Evolutionary conservation across 2,797 vertebrate species (phyloP), one percentile per base, ranked within the genome.

Genomic region (Cephalopachus bancanus): DNA sequence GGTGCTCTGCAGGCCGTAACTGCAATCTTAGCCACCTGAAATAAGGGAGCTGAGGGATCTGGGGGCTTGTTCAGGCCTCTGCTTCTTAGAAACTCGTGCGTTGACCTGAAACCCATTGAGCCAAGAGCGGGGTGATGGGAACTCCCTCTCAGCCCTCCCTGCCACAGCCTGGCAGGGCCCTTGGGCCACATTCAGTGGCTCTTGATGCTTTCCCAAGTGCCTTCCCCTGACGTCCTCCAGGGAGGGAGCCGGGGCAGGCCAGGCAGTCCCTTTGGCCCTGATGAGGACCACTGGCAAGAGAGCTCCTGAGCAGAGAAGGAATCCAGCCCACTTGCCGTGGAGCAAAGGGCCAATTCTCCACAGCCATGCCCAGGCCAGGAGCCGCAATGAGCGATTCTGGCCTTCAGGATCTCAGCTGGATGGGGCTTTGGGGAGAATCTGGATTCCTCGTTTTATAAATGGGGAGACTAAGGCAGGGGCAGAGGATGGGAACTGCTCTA

Each of bases 261-360:
- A 37, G 69, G n/a, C 22, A 37, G 69, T 26, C 22, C 49, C 44
- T 59, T 72, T 44, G 84, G 59, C 67, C 74, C 49, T 1, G 0
- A 16, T 4, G 26, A 7, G 10, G 17, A 57, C 9, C 11, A 44
- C 57, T 30, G 26, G 57, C 26, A 24, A n/a, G 64, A 28, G 67
- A n/a, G 15, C 24, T 37, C 55, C 84, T 49, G 16, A 60, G 37
- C 5, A 15, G 72, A n/a, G 15, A 15, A 83, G 93, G 51, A 51
- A 1, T 33, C 8, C 1, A 19, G 3, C 53, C 64, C 14, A 15
- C 80, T 37, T 44, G 5, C 1, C 4, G 2, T 24, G 22, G 1
- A 3, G n/a, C 19, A 30, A 30, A 65, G 67, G 67, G 49, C 81
- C 0, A 0, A 17, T 62, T 20, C 72, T 44, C 64, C 4, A 4